Evolutionary conservation across 2,797 vertebrate species (phyloP).

Genomic region (Dendrocincla tyrannina): DNA sequence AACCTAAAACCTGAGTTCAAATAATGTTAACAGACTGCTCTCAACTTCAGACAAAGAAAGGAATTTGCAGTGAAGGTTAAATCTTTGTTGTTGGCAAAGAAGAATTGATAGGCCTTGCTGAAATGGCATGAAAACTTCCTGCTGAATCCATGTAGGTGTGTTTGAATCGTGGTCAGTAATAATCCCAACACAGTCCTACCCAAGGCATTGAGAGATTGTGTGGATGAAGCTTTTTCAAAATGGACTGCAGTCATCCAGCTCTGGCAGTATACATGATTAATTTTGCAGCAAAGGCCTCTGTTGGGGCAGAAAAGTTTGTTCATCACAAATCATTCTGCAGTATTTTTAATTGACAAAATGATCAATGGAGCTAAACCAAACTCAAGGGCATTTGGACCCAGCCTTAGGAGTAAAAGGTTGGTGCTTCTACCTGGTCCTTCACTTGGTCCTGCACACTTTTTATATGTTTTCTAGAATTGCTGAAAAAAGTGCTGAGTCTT

Average conservation of each 20-base stretch:
- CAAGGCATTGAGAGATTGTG: background rate
- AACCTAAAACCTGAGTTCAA: constrained; percentile 28
- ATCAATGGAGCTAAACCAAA: background rate
- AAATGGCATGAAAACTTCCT: background rate
- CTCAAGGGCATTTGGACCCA: background rate
- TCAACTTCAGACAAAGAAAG: constrained; percentile 29
- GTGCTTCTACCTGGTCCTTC: background rate
- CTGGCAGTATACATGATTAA: background rate
- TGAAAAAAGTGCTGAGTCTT: background rate
- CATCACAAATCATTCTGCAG: background rate
- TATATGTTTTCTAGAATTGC: background rate
- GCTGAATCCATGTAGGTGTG: background rate
- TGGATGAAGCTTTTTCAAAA: background rate
- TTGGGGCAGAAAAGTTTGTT: background rate
- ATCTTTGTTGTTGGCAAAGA: background rate
- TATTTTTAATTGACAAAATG: background rate
- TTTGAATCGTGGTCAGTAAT: background rate
- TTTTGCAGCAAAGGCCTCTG: background rate
- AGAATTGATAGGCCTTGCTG: background rate
- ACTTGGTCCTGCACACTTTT: background rate
- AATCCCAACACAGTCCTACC: background rate
- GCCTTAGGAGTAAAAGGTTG: background rate
- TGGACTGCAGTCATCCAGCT: background rate
- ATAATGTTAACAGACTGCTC: constrained; percentile 2
- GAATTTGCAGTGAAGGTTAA: constrained; percentile 13